Base-by-base conservation (phyloP, 1,140 invertebrate genomes). In the Dendroctonus ponderosae region DNA sequence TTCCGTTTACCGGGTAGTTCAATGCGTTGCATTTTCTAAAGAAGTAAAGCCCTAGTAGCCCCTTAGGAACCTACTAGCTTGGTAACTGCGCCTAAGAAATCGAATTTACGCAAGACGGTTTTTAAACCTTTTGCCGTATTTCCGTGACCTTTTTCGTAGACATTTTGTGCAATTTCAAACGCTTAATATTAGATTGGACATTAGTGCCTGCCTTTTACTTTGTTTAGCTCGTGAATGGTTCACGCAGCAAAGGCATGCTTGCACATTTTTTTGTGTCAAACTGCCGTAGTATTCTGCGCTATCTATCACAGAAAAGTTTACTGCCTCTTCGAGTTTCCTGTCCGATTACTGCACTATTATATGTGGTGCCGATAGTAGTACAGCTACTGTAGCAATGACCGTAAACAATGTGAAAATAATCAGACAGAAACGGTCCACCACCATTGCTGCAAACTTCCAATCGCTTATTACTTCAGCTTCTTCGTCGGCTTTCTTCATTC, bases 401-500 rank as follows among this genome's bases (percentile, higher is more conserved):
- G 97, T 98, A 84, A 98, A 98, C 73, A 95, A 81, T 62, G 95
- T 93, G 85, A 99, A 99, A 78, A 97, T 89, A 80, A 96, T 93
- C 80, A 99, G 87, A 85, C 97, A 98, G 80, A 98, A 89, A 82
- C 96, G 89, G 83, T 99, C 97, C 75, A 99, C 94, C 73, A 99
- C 97, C 94, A 98, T 94, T 69, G 97, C 97, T 59, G 97, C 97
- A 80, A 99, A 99, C 80, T 98, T 98, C 97, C 97, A 99, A 79
- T 99, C 97, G 78, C 89, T 92, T 68, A 94, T 93, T 51, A 95
- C 85, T 76, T 96, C 93, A n/a, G 90, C 87, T 74, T 92, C 90
- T 70, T 94, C 91, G 74, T 96, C 93, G 56, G 91, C 87, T 78
- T 94, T 93, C 75, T 90, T 89, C 89, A 96, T 92, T 68, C 91